Conservation (phyloP, 2,797 vertebrate species). For the Bufotes viridis region DNA sequence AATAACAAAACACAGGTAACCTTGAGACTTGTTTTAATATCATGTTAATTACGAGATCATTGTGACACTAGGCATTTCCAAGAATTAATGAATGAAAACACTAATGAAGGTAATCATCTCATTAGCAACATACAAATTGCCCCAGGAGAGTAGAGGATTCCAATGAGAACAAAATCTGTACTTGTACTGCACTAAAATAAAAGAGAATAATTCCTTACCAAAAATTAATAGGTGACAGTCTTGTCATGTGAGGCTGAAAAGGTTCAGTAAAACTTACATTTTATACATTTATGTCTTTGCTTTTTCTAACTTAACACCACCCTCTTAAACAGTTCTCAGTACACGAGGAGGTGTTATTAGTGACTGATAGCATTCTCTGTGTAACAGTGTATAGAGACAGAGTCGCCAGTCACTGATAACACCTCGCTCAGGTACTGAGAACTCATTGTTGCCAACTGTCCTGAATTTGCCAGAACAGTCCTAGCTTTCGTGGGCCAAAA, state of each 20-base stretch:
- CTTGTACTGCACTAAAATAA: background rate
- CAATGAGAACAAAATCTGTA: conserved; percentile 32
- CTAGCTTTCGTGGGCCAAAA: no score
- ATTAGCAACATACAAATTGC: conserved; percentile 33
- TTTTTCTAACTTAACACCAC: no score
- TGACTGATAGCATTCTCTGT: no score
- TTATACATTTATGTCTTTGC: no score
- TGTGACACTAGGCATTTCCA: background rate
- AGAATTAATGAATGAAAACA: conserved; percentile 32
- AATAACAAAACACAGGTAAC: background rate
- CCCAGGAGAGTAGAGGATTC: conserved; percentile 28
- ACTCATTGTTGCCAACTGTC: no score
- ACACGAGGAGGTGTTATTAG: no score
- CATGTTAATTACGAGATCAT: background rate
- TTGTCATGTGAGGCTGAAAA: background rate
- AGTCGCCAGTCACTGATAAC: no score
- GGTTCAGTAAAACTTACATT: no score
- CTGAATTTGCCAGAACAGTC: no score
- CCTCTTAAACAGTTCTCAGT: no score
- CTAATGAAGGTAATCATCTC: conserved; percentile 46
- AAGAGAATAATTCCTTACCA: conserved; percentile 20
- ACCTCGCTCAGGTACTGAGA: no score
- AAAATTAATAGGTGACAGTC: conserved; percentile 33
- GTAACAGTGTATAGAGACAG: no score
- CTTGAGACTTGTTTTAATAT: background rate